Base-by-base conservation (phyloP, 1,140 invertebrate genomes). In the Neodiprion virginianus region DNA sequence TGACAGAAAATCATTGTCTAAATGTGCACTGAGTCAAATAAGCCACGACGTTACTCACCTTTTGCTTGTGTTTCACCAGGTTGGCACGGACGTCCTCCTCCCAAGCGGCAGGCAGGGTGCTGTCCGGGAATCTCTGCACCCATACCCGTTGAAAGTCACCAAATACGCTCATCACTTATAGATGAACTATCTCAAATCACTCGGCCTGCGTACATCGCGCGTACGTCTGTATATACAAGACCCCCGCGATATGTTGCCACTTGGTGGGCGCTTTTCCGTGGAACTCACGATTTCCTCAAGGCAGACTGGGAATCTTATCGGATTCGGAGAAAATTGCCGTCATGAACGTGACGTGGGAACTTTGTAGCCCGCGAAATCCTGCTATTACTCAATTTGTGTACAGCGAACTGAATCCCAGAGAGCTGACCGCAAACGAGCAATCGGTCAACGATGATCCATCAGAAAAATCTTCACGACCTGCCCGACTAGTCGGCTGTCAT, bases 81-180 rank as follows among this genome's bases (percentile, higher is more conserved):
- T 96, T 96, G 71, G 94, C 94, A 82, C 95, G 91, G 77, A 97
- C 95, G 91, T 96, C 95, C 87, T 96, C 95, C 85, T 96, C 95
- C 95, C 95, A 97, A 85, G 94, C 95, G 84, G 94, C 94, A 81
- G 96, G 96, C 78, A 97, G 90, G 79, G 94, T 93, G 89, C 94
- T 95, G 83, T 95, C 94, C 75, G 95, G 95, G 91, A 96, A 97
- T 83, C 95, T 91, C 90, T 96, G 92, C 85, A 93, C 86, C 95
- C 95, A 97, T 84, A 96, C 94, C 84, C 94, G 93, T 88, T 95
- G 94, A 88, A 96, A 96, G 90, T 96, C 95, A 80, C 93, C 93
- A 86, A 95, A 96, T 80, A 96, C 94, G 90, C 95, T 96, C 95
- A 96, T 96, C 61, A 28, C 11, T 72, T 17, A 21, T 7, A 61